A percentile compares a stretch with the other conserved stretches of the same genome.
Evolutionary conservation across 2,113 vertebrate species (phyloP).

Genomic region (Boleophthalmus pectinirostris): DNA sequence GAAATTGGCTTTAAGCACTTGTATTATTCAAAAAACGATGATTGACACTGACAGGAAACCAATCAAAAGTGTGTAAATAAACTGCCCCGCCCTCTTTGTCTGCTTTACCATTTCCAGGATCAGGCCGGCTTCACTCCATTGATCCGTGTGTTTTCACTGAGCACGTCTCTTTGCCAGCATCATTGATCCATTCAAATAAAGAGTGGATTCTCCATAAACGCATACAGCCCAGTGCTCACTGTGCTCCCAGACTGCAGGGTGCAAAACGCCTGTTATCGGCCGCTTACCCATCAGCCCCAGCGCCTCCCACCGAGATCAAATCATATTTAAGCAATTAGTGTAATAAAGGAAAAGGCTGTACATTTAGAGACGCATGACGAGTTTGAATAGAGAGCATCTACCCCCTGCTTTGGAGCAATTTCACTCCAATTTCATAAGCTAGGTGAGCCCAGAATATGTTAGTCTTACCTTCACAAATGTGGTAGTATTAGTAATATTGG

Average conservation of each 20-base stretch:
- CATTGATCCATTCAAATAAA: slow-evolving; percentile 59
- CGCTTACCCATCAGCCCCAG: slow-evolving; percentile 5
- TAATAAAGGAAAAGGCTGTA: slow-evolving; percentile 22
- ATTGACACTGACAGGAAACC: neutral
- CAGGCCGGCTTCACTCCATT: slow-evolving; percentile 53
- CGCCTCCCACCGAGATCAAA: neutral
- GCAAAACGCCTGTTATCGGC: slow-evolving; percentile 43
- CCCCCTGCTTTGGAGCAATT: slow-evolving; percentile 32
- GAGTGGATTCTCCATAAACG: slow-evolving; percentile 54
- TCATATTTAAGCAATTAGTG: slow-evolving; percentile 17
- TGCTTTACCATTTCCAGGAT: slow-evolving; percentile 12
- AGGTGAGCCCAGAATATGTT: slow-evolving; percentile 34
- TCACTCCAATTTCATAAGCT: slow-evolving; percentile 14
- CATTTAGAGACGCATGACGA: slow-evolving; percentile 19
- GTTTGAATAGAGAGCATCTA: slow-evolving; percentile 16
- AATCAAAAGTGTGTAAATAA: neutral
- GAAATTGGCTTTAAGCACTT: too few species aligned
- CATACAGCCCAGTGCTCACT: slow-evolving; percentile 28
- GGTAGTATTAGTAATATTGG: neutral
- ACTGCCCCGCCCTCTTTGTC: neutral
- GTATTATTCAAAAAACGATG: neutral
- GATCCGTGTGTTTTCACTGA: slow-evolving; percentile 72
- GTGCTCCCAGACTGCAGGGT: slow-evolving; percentile 36
- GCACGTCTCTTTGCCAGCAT: slow-evolving; percentile 46
- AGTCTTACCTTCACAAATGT: slow-evolving; percentile 24